Base-by-base conservation (phyloP, 2,888 invertebrate genomes). In the Heteromyza rotundicornis region DNA sequence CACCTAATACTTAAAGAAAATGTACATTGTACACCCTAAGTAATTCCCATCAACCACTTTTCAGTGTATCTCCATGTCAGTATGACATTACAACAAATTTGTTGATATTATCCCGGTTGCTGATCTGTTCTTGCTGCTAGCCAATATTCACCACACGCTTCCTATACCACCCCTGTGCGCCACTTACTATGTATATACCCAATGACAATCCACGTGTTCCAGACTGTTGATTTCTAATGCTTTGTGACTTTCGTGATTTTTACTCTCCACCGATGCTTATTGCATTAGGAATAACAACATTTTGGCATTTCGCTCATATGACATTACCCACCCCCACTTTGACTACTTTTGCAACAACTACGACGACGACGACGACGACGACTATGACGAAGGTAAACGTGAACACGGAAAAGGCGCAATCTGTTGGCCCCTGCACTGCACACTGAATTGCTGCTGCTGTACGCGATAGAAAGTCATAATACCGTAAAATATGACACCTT, bases 161-260 rank as follows among this genome's bases (percentile, higher is more conserved):
- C 32, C 27, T 19, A 7, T n/a, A 40, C 14, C 40, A 40, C n/a
- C 40, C n/a, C n/a, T n/a, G n/a, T n/a, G n/a, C n/a, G 7, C 47
- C 16, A n/a, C 22, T n/a, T n/a, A n/a, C n/a, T n/a, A n/a, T n/a
- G n/a, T n/a, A n/a, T n/a, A n/a, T n/a, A n/a, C n/a, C n/a, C n/a
- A n/a, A n/a, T n/a, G n/a, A n/a, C 40, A 20, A 7, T 19, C 19
- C 20, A 20, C 20, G 60, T 64, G 68, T 67, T 68, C 61, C 68
- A 65, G 62, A 64, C 65, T 68, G 68, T 66, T 69, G 68, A 69
- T 68, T 68, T 65, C 67, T 69, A 66, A 69, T 65, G 67, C 61
- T 20, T 56, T 57, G 52, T 23, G 44, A 61, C 52, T 57, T 47
- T 32, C 23, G 27, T 57, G 61, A 57, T 52, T 61, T 56, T 49